These are phyloP conservation scores for Hirtodrosophila alboralis DNA, from an alignment of 2,888 invertebrate genomes.

Conservation along the genomic window DNA sequence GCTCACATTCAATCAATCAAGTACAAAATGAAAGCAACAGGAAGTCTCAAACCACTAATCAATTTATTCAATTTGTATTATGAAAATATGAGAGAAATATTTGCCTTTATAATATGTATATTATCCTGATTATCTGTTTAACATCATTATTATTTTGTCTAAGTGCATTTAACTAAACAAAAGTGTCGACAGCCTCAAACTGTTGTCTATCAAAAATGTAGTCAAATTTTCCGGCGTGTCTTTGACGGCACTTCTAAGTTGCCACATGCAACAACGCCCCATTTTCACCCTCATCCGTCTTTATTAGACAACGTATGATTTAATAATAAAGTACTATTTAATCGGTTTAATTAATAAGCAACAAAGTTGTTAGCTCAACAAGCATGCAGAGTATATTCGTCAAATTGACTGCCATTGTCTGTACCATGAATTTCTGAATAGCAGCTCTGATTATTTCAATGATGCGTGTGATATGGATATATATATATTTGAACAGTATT, in stretches of 20 bases:
- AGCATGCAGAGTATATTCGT: not conserved
- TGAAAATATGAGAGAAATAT: slow-evolving; percentile 19
- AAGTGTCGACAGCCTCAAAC: slow-evolving; percentile 18
- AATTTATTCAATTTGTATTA: slow-evolving; percentile 58
- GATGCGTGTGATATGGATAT: slow-evolving; percentile 2
- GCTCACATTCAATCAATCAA: slow-evolving; percentile 25
- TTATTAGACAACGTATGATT: not conserved
- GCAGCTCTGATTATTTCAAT: slow-evolving; percentile 41
- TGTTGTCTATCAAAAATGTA: not conserved
- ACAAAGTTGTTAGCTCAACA: slow-evolving; percentile 20
- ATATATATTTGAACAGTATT: not conserved
- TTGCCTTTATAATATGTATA: slow-evolving; percentile 20
- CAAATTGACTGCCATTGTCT: slow-evolving; percentile 45
- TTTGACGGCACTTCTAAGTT: not conserved
- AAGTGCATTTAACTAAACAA: slow-evolving; percentile 51
- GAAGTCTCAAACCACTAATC: slow-evolving; percentile 28
- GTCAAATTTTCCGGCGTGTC: slow-evolving; percentile 3
- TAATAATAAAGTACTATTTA: slow-evolving; percentile 58
- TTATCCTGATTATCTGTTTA: slow-evolving; percentile 53
- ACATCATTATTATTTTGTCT: slow-evolving; percentile 32
- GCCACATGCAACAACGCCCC: too few relatives aligned
- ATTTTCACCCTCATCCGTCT: too few relatives aligned
- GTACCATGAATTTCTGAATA: slow-evolving; percentile 30
- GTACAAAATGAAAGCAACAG: not conserved
- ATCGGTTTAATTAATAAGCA: slow-evolving; percentile 74